These are phyloP conservation scores for Agapostemon virescens DNA, from an alignment of 2,888 invertebrate species.

Conservation along the genomic window DNA sequence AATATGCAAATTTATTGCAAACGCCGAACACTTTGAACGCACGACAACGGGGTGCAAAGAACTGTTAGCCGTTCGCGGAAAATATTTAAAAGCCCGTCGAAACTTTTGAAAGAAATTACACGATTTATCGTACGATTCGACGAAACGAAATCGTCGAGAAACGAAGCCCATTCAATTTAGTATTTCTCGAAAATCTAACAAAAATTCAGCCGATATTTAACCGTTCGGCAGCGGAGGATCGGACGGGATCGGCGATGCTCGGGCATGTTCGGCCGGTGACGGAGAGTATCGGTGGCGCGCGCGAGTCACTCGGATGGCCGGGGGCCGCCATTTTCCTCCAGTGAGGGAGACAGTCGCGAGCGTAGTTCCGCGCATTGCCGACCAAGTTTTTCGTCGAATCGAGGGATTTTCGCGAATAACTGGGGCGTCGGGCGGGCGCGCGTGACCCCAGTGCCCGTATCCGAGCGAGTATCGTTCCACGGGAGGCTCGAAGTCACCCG, in stretches of 20 bases:
- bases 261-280: conserved; percentile 65
- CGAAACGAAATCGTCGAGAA: no score
- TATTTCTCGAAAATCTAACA: conserved; percentile 21
- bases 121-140: background rate
- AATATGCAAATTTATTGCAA: conserved; percentile 21
- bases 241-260: conserved; percentile 58
- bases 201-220: conserved; percentile 42
- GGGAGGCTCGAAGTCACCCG: conserved; percentile 64
- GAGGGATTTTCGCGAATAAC: conserved; percentile 69
- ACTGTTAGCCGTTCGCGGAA: background rate
- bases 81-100: background rate
- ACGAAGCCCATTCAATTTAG: background rate
- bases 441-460: conserved; percentile 71
- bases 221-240: conserved; percentile 48
- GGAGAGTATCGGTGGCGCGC: conserved; percentile 77
- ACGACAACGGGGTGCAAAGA: conserved; percentile 16
- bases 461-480: conserved; percentile 65
- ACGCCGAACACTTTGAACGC: background rate
- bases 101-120: background rate
- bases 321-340: conserved; percentile 79
- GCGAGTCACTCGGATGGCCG: conserved; percentile 75
- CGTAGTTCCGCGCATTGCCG: conserved; percentile 69
- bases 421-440: conserved; percentile 72
- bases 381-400: conserved; percentile 68
- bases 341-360: conserved; percentile 78